Evolutionary conservation across 2,113 vertebrate species (phyloP).

Genomic region (Phrynosoma platyrhinos): DNA sequence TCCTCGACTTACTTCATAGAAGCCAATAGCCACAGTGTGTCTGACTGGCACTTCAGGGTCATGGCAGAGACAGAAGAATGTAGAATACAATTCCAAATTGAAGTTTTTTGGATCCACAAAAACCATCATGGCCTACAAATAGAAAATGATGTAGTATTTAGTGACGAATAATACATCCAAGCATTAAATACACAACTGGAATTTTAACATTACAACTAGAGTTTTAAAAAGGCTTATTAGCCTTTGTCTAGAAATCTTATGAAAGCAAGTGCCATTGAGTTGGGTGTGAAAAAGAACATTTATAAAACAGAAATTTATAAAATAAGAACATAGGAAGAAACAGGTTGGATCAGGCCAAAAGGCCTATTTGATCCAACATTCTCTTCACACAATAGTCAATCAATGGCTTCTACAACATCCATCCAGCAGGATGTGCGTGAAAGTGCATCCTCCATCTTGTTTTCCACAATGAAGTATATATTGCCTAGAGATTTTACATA

Average conservation of each 20-base stretch:
- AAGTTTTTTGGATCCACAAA: conserved; percentile 92
- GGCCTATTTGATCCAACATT: no score
- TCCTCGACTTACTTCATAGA: conserved; percentile 88
- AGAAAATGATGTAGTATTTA: conserved; percentile 21
- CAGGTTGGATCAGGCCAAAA: no score
- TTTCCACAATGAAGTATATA: no score
- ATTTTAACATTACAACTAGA: neutral
- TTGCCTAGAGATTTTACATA: no score
- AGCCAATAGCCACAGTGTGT: conserved; percentile 88
- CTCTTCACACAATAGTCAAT: no score
- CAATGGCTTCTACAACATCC: no score
- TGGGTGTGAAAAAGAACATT: neutral
- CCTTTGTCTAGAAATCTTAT: neutral
- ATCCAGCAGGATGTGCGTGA: no score
- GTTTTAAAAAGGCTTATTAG: neutral
- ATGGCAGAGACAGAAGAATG: conserved; percentile 92
- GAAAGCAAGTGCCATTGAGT: neutral
- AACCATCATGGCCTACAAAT: conserved; percentile 88
- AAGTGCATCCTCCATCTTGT: no score
- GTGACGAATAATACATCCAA: conserved; percentile 10
- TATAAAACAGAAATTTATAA: neutral
- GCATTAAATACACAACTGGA: neutral
- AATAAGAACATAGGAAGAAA: neutral
- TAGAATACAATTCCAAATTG: conserved; percentile 90
- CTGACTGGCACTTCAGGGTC: conserved; percentile 92